A percentile compares a stretch with the other conserved stretches of the same genome.
These are phyloP conservation scores for Zophobas atratus DNA, from an alignment of 1,140 invertebrate species.

Conservation along the genomic window DNA sequence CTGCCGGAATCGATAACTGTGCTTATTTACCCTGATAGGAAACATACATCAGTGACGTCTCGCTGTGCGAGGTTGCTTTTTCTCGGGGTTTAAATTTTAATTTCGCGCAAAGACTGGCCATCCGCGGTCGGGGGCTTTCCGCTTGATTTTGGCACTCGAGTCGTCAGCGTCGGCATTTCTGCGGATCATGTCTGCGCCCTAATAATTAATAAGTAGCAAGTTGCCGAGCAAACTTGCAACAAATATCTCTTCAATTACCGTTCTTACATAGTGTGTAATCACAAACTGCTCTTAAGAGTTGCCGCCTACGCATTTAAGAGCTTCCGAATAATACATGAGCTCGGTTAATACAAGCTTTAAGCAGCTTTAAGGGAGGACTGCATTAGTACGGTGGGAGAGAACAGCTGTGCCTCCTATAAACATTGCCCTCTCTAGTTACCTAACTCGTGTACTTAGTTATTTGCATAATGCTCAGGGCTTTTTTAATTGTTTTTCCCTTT, in stretches of 20 bases:
- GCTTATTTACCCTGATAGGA: constrained; percentile 50
- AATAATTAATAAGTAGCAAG: constrained; percentile 39
- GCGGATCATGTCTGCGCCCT: constrained; percentile 8
- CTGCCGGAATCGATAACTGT: constrained; percentile 49
- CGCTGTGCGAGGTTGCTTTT: constrained; percentile 48
- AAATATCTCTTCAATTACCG: constrained; percentile 62
- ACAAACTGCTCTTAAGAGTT: constrained; percentile 64
- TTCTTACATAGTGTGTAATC: constrained; percentile 62
- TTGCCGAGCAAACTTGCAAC: constrained; percentile 34
- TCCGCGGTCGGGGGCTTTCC: too few species aligned
- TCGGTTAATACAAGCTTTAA: constrained; percentile 60
- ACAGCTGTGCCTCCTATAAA: constrained; percentile 57
- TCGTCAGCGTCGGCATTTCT: too few species aligned
- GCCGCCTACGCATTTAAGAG: constrained; percentile 60
- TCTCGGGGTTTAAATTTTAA: neutral
- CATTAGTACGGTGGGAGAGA: constrained; percentile 55
- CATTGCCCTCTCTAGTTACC: constrained; percentile 49
- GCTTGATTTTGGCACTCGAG: too few species aligned
- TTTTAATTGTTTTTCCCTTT: constrained; percentile 18
- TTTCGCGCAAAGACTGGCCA: too few species aligned
- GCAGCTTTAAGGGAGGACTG: constrained; percentile 58
- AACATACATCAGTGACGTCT: constrained; percentile 53
- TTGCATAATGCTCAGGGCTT: constrained; percentile 47
- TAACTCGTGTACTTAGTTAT: constrained; percentile 50
- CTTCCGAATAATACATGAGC: constrained; percentile 63